Evolutionary conservation across 2,888 invertebrate genomes (phyloP).

Genomic region (Charanyca ferruginea): DNA sequence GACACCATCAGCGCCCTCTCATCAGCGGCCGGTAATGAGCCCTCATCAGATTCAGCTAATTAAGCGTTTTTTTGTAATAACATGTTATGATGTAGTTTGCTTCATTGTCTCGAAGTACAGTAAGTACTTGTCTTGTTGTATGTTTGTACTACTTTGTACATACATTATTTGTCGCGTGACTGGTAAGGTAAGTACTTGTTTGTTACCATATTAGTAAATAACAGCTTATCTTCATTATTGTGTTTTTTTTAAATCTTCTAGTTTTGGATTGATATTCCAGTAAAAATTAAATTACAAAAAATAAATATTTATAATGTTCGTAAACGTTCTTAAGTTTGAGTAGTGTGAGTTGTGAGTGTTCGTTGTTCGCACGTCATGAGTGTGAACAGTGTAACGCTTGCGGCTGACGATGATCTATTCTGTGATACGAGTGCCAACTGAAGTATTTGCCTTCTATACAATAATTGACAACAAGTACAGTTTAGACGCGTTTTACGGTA

Average conservation of each 20-base stretch:
- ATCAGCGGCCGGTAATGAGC: slow-evolving; percentile 46
- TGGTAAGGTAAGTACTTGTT: neutral
- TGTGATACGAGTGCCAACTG: neutral
- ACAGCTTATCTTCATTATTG: no score
- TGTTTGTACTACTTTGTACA: neutral
- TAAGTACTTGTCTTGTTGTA: neutral
- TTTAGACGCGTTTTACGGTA: no score
- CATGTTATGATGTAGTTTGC: slow-evolving; percentile 39
- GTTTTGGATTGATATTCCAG: no score
- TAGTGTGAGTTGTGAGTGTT: no score
- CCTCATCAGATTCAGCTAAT: slow-evolving; percentile 33
- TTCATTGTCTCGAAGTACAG: slow-evolving; percentile 17
- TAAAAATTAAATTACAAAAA: no score
- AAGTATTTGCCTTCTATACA: neutral
- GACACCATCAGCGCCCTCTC: slow-evolving; percentile 24
- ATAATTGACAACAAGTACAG: neutral
- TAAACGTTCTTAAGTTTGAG: no score
- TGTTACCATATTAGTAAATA: no score
- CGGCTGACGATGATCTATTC: neutral
- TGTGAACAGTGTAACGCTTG: no score
- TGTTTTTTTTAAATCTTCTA: no score
- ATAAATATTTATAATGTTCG: no score
- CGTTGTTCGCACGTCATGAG: no score
- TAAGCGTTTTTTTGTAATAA: slow-evolving; percentile 54
- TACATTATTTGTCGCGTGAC: slow-evolving; percentile 4